Evolutionary conservation across 1,140 invertebrate species (phyloP).

Genomic region (Thaumatotibia leucotreta): DNA sequence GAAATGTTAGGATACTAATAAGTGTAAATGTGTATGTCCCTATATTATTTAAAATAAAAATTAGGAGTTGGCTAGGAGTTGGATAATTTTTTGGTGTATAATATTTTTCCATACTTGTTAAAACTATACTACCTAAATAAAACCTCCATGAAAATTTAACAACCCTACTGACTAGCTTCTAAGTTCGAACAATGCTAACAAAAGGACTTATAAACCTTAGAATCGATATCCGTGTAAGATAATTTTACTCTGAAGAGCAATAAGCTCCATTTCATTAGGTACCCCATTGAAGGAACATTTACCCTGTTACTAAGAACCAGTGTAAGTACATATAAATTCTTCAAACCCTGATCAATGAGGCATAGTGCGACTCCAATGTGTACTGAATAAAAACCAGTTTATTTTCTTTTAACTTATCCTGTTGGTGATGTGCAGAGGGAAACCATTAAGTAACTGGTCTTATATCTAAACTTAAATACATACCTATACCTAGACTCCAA

Average conservation of each 20-base stretch:
- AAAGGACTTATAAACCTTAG: background rate
- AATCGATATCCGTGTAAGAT: background rate
- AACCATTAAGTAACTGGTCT: background rate
- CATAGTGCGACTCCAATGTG: too few relatives aligned
- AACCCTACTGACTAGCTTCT: too few relatives aligned
- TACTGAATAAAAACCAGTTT: too few relatives aligned
- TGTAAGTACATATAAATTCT: background rate
- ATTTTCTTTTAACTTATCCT: background rate
- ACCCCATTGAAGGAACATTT: background rate
- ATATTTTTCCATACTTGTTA: too few relatives aligned
- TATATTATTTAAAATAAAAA: too few relatives aligned
- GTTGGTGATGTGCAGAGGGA: background rate
- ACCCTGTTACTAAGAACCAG: background rate
- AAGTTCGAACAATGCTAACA: background rate
- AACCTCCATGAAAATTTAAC: conserved; percentile 3
- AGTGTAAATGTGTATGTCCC: too few relatives aligned
- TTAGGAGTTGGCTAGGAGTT: too few relatives aligned
- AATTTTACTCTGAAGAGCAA: background rate
- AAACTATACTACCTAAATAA: too few relatives aligned
- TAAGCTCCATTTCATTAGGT: conserved; percentile 5
- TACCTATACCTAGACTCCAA: too few relatives aligned
- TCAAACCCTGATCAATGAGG: too few relatives aligned
- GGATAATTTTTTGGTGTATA: too few relatives aligned
- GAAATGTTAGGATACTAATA: too few relatives aligned
- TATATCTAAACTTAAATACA: background rate